Evolutionary conservation across 92 coral and sea anemone species (phyloP), one percentile per base, ranked within the genome.

Genomic region (Umimayanthus chanpuru): DNA sequence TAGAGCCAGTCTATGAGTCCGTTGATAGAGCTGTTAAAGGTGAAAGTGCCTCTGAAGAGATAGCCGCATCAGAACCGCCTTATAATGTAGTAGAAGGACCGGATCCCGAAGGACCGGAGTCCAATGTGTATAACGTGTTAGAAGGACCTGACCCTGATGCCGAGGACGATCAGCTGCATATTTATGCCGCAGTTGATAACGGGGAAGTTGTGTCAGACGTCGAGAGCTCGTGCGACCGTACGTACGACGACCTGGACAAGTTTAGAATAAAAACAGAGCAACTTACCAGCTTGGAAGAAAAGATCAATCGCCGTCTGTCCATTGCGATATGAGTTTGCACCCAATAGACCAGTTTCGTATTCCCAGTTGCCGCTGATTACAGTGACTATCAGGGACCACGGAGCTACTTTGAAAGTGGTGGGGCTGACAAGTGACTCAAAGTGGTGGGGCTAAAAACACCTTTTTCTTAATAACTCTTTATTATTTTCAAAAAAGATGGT

Each of bases 21-120:
- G 50, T 75, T 75, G 29, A 75, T 18, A 75, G 50, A 75, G 20
- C 50, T 16, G 28, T 36, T 16, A 6, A 16, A 20, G 4, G 0
- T 16, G 9, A 39, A 21, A 16, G n/a, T 36, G 5, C 10, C n/a
- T 5, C 50, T 38, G 79, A 74, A 74, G 79, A 74, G 25, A 38
- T 21, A 0, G 25, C 50, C 3, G 39, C 18, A 39, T 39, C 50
- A 36, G 79, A 74, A 15, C 79, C 79, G 4, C 18, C 79, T 2
- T 74, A 74, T 38, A 50, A 18, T 74, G 50, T 74, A 14, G 79
- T 74, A 7, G 79, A 74, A 23, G 79, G 79, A 38, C 79, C 79
- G 6, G 29, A 74, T 36, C 79, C 79, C 6, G 49, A 74, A 2
- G 15, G 4, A 39, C 9, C 12, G 8, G 79, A 74, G 10, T 14